Percentiles rank a stretch among this genome's conserved stretches.
These are phyloP conservation scores for Suillia variegata DNA, from an alignment of 2,888 invertebrate genomes.

Conservation along the genomic window DNA sequence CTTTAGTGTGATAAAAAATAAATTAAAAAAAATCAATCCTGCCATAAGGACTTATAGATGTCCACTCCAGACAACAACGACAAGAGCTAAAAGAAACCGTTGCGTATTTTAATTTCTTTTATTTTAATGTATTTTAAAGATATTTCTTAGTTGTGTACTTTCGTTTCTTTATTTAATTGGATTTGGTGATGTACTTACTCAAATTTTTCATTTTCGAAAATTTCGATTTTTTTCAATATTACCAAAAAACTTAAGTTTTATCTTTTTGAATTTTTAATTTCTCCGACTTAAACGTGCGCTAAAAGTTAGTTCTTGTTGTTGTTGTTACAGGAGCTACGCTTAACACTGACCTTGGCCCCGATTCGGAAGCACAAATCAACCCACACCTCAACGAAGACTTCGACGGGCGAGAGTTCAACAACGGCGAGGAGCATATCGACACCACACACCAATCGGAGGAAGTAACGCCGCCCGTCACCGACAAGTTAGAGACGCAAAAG, in stretches of 20 bases:
- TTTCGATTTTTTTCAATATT: slow-evolving; percentile 3
- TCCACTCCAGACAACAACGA: slow-evolving; percentile 41
- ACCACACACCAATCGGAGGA: slow-evolving; percentile 59
- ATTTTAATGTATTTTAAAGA: slow-evolving; percentile 11
- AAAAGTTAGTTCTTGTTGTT: slow-evolving; percentile 65
- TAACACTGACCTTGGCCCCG: slow-evolving; percentile 67
- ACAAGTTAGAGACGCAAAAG: slow-evolving; percentile 58
- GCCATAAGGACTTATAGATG: background rate
- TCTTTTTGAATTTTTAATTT: slow-evolving; percentile 10
- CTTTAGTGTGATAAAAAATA: background rate
- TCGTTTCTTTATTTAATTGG: slow-evolving; percentile 1
- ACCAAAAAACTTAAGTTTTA: background rate
- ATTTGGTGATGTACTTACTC: background rate
- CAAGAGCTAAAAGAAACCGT: slow-evolving; percentile 45
- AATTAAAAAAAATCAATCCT: background rate
- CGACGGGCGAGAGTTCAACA: slow-evolving; percentile 60
- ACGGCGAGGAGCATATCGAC: slow-evolving; percentile 59
- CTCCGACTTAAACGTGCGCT: slow-evolving; percentile 43
- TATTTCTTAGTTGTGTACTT: background rate
- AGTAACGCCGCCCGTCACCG: slow-evolving; percentile 59
- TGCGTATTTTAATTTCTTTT: slow-evolving; percentile 2
- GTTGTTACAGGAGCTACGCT: slow-evolving; percentile 69
- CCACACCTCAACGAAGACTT: slow-evolving; percentile 66
- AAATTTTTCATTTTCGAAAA: slow-evolving; percentile 18
- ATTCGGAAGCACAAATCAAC: slow-evolving; percentile 69